phyloP scores from a whole-genome alignment of 2,797 vertebrate genomes.

The Sternarchorhynchus goeldii region DNA sequence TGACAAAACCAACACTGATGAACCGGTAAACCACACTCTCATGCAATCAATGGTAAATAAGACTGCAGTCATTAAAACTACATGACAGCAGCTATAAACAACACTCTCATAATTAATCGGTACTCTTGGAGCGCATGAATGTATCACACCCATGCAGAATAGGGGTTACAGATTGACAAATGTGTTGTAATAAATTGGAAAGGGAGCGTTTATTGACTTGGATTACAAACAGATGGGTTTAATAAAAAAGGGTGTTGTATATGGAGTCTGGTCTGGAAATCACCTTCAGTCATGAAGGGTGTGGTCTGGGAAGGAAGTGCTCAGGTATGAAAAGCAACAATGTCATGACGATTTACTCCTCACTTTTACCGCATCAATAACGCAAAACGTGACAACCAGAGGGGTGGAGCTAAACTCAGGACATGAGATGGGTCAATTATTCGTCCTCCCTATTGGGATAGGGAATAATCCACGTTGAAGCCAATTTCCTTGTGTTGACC shows the following conservation, averaged over 20 bases:
- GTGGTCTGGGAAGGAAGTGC: neutral
- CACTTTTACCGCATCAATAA: neutral
- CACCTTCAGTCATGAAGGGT: neutral
- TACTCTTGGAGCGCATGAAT: neutral
- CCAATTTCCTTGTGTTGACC: constrained; percentile 62
- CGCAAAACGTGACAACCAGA: constrained; percentile 29
- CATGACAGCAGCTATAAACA: constrained; percentile 28
- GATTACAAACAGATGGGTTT: constrained; percentile 6
- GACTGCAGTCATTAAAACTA: constrained; percentile 24
- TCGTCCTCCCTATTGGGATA: constrained; percentile 45
- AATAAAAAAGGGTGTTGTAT: neutral
- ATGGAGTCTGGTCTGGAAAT: neutral
- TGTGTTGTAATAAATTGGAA: neutral
- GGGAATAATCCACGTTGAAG: constrained; percentile 60
- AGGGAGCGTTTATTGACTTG: neutral
- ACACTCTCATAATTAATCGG: constrained; percentile 40
- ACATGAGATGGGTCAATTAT: constrained; percentile 53
- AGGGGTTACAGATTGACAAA: constrained; percentile 24
- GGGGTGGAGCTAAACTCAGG: constrained; percentile 23
- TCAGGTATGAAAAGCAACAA: no score
- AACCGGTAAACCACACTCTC: constrained; percentile 30
- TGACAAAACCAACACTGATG: constrained; percentile 40
- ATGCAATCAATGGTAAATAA: constrained; percentile 38
- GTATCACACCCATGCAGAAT: neutral
- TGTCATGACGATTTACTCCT: no score